phyloP scores from a whole-genome alignment of 2,888 invertebrate species.

The Diplolepis rosae region DNA sequence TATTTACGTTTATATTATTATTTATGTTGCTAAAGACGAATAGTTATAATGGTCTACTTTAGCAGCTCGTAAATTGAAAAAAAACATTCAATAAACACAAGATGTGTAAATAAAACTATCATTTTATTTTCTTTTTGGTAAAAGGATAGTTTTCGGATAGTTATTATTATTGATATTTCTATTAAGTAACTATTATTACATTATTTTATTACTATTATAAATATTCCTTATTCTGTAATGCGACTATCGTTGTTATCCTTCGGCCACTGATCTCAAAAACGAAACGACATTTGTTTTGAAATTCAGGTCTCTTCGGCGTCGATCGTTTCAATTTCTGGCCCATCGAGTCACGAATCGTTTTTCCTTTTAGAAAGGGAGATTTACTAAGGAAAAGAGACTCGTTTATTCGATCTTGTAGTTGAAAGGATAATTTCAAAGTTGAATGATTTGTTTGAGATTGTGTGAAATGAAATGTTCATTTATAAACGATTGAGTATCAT shows the following conservation, averaged over 20 bases:
- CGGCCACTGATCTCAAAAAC: constrained; percentile 69
- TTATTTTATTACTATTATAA: constrained; percentile 54
- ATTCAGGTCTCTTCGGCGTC: neutral
- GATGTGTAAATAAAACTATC: constrained; percentile 66
- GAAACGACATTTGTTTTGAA: constrained; percentile 35
- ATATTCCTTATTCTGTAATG: constrained; percentile 57
- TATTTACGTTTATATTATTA: constrained; percentile 68
- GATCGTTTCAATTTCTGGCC: neutral
- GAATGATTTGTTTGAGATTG: neutral
- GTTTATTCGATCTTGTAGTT: neutral
- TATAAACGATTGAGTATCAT: constrained; percentile 11
- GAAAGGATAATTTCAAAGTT: neutral
- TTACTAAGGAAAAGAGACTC: neutral
- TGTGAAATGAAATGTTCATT: neutral
- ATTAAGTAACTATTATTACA: constrained; percentile 53
- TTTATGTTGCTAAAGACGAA: constrained; percentile 67
- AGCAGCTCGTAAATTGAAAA: constrained; percentile 60
- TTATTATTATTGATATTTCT: constrained; percentile 67
- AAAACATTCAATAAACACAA: constrained; percentile 53
- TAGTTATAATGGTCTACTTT: constrained; percentile 64
- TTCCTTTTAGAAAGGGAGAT: neutral
- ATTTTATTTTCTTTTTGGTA: constrained; percentile 63
- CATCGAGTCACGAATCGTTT: neutral
- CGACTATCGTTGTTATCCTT: constrained; percentile 67
- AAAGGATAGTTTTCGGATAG: constrained; percentile 67